A percentile compares a stretch with the other conserved stretches of the same genome.
These are phyloP conservation scores for Apteryx owenii DNA, from an alignment of 2,113 vertebrate genomes.

Conservation along the genomic window DNA sequence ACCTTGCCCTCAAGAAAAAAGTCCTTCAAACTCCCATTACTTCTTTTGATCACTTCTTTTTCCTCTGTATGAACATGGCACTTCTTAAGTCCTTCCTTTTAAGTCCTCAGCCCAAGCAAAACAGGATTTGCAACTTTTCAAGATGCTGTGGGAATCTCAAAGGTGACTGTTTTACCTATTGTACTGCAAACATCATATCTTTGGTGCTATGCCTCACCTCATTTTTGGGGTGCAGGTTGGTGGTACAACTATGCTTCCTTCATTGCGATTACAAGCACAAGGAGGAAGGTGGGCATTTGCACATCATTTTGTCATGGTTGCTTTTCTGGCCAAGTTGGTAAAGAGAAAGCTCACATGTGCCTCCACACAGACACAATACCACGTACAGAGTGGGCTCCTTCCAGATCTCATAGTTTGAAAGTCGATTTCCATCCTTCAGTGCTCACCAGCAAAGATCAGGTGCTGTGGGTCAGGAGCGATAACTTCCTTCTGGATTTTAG, in stretches of 20 bases:
- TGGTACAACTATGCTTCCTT: not conserved
- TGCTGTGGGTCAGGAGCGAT: not conserved
- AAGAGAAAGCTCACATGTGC: accelerated
- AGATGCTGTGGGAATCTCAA: not conserved
- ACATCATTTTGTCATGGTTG: not conserved
- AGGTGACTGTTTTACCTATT: not conserved
- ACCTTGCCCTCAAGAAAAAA: not conserved
- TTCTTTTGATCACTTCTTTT: not conserved
- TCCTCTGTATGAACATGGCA: not conserved
- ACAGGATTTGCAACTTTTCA: not conserved
- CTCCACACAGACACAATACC: not conserved
- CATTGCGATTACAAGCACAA: not conserved
- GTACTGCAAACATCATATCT: not conserved
- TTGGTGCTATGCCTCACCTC: not conserved
- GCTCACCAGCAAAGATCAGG: accelerated
- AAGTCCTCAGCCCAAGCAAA: not conserved
- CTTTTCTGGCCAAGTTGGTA: not conserved
- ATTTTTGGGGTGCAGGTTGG: accelerated
- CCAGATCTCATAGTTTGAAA: not conserved
- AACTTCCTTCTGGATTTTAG: not conserved
- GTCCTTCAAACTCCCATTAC: not conserved
- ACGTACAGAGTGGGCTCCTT: not conserved
- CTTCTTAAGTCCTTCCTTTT: not conserved
- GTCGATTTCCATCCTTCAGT: not conserved
- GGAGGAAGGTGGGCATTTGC: not conserved